These are phyloP conservation scores for Mohoua ochrocephala DNA, from an alignment of 2,113 vertebrate genomes.

Conservation along the genomic window DNA sequence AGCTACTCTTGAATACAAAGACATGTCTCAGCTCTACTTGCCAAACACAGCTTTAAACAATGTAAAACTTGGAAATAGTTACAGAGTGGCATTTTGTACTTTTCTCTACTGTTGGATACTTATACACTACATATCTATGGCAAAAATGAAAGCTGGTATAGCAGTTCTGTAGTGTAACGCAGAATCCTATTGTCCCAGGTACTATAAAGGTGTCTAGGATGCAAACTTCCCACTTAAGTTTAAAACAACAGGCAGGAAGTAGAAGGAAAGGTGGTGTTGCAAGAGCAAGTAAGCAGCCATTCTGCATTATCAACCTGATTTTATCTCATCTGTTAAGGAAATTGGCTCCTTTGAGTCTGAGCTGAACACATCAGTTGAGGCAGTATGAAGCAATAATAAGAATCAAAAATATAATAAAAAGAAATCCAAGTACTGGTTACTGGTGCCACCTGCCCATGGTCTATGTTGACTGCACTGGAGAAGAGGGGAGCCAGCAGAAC, in stretches of 20 bases:
- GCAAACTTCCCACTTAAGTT: not conserved
- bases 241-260: not conserved
- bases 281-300: not conserved
- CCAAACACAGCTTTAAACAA: not conserved
- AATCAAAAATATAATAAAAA: not conserved
- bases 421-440: not conserved
- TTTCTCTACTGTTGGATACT: not conserved
- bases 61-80: not conserved
- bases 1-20: not conserved
- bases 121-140: fast-evolving
- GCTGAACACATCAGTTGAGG: not conserved
- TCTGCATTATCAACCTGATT: not conserved
- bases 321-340: not conserved
- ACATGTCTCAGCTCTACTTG: not conserved
- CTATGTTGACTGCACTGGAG: fast-evolving
- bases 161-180: not conserved
- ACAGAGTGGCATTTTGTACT: not conserved
- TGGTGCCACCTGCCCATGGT: not conserved
- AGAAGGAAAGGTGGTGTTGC: not conserved
- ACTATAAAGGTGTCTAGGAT: not conserved
- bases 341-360: not conserved
- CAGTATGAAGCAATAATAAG: not conserved
- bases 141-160: not conserved
- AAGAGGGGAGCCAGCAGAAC: not conserved
- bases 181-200: not conserved